A percentile compares a stretch with the other conserved stretches of the same genome.
phyloP scores from a whole-genome alignment of 1,140 invertebrate species.

The Antheraea mylitta region DNA sequence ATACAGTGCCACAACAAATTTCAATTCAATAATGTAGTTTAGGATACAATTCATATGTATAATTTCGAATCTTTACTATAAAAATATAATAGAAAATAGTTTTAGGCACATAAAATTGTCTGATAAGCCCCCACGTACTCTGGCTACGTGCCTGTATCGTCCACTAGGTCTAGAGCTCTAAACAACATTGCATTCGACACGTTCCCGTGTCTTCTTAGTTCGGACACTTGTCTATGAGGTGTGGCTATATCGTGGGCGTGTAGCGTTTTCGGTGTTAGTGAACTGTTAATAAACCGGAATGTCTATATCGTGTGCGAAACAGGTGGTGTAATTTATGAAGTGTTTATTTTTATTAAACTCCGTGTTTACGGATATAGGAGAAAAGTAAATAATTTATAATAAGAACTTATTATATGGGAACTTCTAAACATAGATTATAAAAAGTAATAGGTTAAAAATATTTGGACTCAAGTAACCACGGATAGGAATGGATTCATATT shows the following conservation, averaged over 20 bases:
- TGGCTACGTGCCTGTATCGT: conserved; percentile 10
- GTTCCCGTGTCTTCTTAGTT: conserved; percentile 4
- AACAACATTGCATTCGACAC: neutral
- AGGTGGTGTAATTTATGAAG: neutral
- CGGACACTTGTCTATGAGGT: conserved; percentile 2
- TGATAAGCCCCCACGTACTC: neutral
- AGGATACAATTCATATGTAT: neutral
- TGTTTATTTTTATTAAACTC: neutral
- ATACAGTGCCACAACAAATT: no score
- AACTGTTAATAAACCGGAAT: conserved; percentile 6
- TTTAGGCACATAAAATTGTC: neutral
- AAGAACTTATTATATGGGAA: no score
- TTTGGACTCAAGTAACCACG: no score
- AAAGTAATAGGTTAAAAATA: no score
- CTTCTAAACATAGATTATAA: no score
- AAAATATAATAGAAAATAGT: neutral
- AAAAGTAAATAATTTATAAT: conserved; percentile 1
- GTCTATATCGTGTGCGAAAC: neutral
- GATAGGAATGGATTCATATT: no score
- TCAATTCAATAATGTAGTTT: no score
- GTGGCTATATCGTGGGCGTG: conserved; percentile 8
- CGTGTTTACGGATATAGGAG: neutral
- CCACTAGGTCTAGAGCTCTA: conserved; percentile 1
- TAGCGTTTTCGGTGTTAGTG: conserved; percentile 11
- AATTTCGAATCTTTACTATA: neutral